These are phyloP conservation scores for Microtus ochrogaster DNA, from an alignment of 2,113 vertebrate genomes.

Conservation along the genomic window DNA sequence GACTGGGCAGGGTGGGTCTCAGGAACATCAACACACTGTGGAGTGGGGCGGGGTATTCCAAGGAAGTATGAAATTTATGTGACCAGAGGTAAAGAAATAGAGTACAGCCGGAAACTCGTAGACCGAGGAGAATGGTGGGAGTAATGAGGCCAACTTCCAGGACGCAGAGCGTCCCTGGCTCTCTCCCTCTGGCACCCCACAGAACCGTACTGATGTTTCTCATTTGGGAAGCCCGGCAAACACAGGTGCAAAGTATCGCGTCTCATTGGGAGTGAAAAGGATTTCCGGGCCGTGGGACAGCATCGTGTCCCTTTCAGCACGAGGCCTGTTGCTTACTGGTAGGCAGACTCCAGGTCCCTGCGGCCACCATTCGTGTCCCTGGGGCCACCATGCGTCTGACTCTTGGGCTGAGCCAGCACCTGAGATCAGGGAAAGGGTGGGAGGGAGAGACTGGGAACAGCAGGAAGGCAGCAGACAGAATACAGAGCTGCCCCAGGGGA, in stretches of 20 bases:
- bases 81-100: not conserved
- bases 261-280: rapidly evolving
- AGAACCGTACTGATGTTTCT: too few relatives aligned
- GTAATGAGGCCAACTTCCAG: not conserved
- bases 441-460: not conserved
- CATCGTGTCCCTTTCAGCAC: not conserved
- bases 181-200: rapidly evolving
- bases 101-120: rapidly evolving
- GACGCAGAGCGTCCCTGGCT: rapidly evolving
- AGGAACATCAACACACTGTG: too few relatives aligned
- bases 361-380: not conserved
- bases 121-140: not conserved
- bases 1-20: too few relatives aligned
- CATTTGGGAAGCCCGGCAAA: not conserved
- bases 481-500: rapidly evolving
- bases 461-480: rapidly evolving
- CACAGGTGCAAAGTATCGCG: not conserved
- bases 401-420: rapidly evolving
- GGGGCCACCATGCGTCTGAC: not conserved
- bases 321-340: too few relatives aligned
- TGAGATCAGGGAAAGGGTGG: too few relatives aligned
- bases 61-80: not conserved
- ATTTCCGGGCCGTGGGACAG: too few relatives aligned
- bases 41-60: not conserved
- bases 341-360: not conserved